Evolutionary conservation across 53 echinoderm and acorn worm genomes (phyloP).

Genomic region (Astropecten irregularis): DNA sequence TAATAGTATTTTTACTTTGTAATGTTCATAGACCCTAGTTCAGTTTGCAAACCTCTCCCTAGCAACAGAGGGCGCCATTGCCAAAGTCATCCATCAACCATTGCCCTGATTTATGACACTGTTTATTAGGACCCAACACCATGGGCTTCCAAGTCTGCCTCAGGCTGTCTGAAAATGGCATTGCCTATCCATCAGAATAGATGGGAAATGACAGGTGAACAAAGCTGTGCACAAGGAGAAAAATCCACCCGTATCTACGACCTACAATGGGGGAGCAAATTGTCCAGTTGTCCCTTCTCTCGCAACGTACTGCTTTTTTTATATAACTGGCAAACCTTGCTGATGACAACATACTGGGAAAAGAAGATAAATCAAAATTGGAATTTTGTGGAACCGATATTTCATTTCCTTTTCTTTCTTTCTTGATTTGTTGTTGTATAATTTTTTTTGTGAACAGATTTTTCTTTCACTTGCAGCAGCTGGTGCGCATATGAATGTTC

Average conservation of each 20-base stretch:
- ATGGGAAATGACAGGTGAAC: constrained; percentile 41
- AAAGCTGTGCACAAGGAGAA: neutral
- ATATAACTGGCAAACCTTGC: neutral
- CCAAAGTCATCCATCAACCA: neutral
- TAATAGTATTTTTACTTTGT: too few relatives aligned
- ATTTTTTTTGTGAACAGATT: neutral
- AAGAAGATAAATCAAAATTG: neutral
- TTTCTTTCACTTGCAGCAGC: neutral
- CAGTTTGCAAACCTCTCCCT: too few relatives aligned
- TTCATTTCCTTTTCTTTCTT: neutral
- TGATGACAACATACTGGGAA: neutral
- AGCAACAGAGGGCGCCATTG: constrained; percentile 35
- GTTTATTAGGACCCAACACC: neutral
- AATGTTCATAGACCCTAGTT: too few relatives aligned
- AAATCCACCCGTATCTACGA: too few relatives aligned
- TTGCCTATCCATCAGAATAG: constrained; percentile 10
- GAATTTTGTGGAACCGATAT: neutral
- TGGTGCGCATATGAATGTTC: too few relatives aligned
- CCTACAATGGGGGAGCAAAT: too few relatives aligned
- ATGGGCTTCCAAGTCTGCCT: neutral
- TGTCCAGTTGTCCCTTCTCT: too few relatives aligned
- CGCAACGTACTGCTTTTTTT: neutral
- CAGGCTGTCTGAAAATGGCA: neutral
- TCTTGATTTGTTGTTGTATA: neutral
- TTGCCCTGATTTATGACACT: constrained; percentile 9